Percentiles rank a stretch among this genome's conserved stretches.
phyloP scores from a whole-genome alignment of 2,113 vertebrate species.

The Onychostruthus taczanowskii region DNA sequence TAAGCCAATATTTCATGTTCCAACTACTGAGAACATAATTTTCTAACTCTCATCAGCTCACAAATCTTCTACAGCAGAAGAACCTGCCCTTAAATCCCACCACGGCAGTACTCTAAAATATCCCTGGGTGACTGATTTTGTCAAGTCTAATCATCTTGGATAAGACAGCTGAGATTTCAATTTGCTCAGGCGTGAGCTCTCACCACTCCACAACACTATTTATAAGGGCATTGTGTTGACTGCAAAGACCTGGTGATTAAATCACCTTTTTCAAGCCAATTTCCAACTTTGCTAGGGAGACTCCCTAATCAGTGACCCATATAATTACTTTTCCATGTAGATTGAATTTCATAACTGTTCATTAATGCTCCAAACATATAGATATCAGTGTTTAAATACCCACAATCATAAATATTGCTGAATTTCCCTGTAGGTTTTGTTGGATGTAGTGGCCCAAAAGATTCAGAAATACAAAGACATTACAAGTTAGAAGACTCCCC shows the following conservation, averaged over 20 bases:
- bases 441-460: neutral
- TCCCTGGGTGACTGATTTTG: neutral
- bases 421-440: neutral
- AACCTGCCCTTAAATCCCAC: neutral
- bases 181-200: neutral
- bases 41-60: neutral
- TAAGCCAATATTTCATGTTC: neutral
- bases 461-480: neutral
- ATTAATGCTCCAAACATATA: neutral
- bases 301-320: neutral
- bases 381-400: neutral
- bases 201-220: neutral
- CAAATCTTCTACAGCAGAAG: neutral
- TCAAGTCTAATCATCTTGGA: neutral
- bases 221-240: neutral
- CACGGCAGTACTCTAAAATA: neutral
- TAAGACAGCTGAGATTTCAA: neutral
- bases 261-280: slow-evolving; percentile 12
- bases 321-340: neutral
- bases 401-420: neutral
- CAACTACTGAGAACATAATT: neutral
- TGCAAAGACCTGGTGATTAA: neutral
- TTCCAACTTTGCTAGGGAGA: neutral
- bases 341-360: neutral
- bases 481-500: neutral